A percentile compares a stretch with the other conserved stretches of the same genome.
Evolutionary conservation across 2,888 invertebrate species (phyloP).

Genomic region (Drosophila melanosoma): DNA sequence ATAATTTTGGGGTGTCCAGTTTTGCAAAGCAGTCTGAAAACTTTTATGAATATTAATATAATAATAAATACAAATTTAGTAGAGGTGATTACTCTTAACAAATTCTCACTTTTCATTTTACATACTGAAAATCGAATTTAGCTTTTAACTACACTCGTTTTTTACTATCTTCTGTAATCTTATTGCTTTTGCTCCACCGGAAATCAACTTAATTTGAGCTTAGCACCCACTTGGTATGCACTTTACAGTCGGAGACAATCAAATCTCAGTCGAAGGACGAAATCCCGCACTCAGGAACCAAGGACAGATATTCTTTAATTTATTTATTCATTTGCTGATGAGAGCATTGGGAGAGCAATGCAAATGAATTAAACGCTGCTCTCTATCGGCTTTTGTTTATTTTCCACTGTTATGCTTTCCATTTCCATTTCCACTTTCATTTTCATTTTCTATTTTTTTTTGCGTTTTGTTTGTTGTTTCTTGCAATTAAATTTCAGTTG

Average conservation of each 20-base stretch:
- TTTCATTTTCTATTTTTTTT: constrained; percentile 24
- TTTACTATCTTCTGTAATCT: neutral
- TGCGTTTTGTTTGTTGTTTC: constrained; percentile 49
- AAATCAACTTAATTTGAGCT: constrained; percentile 20
- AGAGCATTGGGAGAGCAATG: constrained; percentile 44
- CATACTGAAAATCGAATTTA: neutral
- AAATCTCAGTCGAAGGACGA: constrained; percentile 58
- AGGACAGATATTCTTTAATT: constrained; percentile 28
- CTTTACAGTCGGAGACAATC: constrained; percentile 25
- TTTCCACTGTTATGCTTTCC: constrained; percentile 14
- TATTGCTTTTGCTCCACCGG: neutral
- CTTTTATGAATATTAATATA: neutral
- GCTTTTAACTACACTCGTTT: neutral
- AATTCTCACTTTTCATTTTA: neutral
- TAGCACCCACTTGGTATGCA: constrained; percentile 25
- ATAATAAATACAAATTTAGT: neutral
- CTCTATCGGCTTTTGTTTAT: constrained; percentile 18
- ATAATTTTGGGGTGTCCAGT: neutral
- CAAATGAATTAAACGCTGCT: constrained; percentile 54
- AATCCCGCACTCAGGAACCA: constrained; percentile 42
- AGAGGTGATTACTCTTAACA: neutral
- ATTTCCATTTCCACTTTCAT: neutral
- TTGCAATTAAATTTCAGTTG: constrained; percentile 74
- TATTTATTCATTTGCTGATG: constrained; percentile 58
- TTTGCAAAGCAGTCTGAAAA: neutral